A percentile compares a stretch with the other conserved stretches of the same genome.
Conservation (phyloP, 92 coral and sea anemone genomes). For the Phymanthus crucifer region DNA sequence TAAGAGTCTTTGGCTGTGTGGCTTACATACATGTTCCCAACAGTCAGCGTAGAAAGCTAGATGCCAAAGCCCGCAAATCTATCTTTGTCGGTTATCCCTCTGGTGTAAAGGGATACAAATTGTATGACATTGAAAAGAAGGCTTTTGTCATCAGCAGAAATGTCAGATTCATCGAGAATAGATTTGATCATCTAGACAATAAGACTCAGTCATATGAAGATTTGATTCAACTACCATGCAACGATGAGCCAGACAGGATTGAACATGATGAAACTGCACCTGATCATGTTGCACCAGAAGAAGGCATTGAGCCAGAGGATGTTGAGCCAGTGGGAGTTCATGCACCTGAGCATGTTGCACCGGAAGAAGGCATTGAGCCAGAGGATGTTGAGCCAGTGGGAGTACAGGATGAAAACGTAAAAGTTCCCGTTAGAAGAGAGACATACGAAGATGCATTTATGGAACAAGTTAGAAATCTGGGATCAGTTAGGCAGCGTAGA, state of each 20-base stretch:
- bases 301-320: slow-evolving; percentile 45
- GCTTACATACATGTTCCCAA: slow-evolving; percentile 70
- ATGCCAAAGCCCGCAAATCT: slow-evolving; percentile 53
- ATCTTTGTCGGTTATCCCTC: slow-evolving; percentile 59
- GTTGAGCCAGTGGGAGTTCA: slow-evolving; percentile 29
- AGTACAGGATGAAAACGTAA: slow-evolving; percentile 25
- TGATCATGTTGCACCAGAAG: too few relatives aligned
- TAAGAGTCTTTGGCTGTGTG: slow-evolving; percentile 67
- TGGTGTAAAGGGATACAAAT: slow-evolving; percentile 51
- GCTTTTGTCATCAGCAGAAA: slow-evolving; percentile 48
- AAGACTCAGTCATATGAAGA: slow-evolving; percentile 32
- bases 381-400: slow-evolving; percentile 38
- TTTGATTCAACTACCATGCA: not conserved
- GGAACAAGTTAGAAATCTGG: slow-evolving; percentile 51
- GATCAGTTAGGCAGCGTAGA: too few relatives aligned
- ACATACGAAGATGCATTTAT: slow-evolving; percentile 51
- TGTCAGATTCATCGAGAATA: slow-evolving; percentile 40
- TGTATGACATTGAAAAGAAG: slow-evolving; percentile 46
- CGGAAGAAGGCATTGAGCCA: too few relatives aligned
- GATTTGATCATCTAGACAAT: slow-evolving; percentile 42
- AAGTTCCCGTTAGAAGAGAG: slow-evolving; percentile 45
- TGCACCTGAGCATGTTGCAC: not conserved
- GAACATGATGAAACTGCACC: not conserved
- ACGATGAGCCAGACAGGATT: not conserved
- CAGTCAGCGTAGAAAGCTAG: slow-evolving; percentile 61